These are phyloP conservation scores for Limnothrissa miodon DNA, from an alignment of 2,113 vertebrate genomes.

Conservation along the genomic window DNA sequence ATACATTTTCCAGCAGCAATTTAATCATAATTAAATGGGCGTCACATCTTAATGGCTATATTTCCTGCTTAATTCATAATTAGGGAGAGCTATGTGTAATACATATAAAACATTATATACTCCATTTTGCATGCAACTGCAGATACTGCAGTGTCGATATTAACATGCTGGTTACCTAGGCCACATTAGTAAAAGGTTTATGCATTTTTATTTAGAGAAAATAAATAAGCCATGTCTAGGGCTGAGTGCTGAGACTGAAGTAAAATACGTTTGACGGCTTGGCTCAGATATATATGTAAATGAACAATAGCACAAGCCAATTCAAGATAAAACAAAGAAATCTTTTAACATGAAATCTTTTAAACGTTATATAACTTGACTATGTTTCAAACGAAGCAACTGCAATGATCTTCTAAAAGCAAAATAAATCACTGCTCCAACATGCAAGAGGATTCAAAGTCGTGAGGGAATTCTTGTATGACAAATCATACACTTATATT, in stretches of 20 bases:
- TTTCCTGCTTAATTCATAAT: constrained; percentile 4
- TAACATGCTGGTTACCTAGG: background rate
- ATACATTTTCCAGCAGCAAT: background rate
- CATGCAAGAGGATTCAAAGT: background rate
- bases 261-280: background rate
- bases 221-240: background rate
- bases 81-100: constrained; percentile 15
- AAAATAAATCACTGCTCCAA: background rate
- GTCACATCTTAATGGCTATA: background rate
- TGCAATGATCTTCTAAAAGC: background rate
- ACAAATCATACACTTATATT: background rate
- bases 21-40: constrained; percentile 20
- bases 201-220: background rate
- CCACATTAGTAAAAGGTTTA: background rate
- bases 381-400: background rate
- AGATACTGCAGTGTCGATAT: background rate
- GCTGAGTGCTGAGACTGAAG: background rate
- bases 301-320: too few species aligned
- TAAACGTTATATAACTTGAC: background rate
- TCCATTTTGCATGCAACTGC: background rate
- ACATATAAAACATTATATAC: background rate
- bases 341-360: background rate
- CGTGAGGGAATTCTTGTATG: background rate
- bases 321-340: background rate
- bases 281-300: too few species aligned